Percentiles rank a stretch among this genome's conserved stretches.
Conservation (phyloP, 2,888 invertebrate genomes). For the Conomelus anceps region DNA sequence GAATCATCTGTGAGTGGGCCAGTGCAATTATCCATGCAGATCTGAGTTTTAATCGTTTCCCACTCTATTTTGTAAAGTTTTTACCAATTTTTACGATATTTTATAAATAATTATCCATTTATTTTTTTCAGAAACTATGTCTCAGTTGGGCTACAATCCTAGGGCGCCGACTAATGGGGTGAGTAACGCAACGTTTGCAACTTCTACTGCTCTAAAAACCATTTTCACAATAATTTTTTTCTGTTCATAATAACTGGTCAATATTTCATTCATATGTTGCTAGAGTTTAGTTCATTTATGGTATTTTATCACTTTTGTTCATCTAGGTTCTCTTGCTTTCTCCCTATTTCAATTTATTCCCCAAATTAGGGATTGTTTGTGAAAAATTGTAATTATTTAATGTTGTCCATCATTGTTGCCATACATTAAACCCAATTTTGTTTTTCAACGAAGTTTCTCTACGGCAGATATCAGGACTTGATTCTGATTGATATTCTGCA, state of each 20-base stretch:
- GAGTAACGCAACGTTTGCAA: background rate
- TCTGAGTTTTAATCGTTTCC: too few species aligned
- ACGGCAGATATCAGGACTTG: too few species aligned
- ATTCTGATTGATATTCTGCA: too few species aligned
- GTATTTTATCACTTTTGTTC: background rate
- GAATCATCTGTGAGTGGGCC: too few species aligned
- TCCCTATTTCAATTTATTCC: background rate
- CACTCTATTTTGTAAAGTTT: background rate
- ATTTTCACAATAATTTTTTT: background rate
- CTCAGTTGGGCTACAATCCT: background rate
- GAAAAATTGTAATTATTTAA: too few species aligned
- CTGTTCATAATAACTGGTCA: background rate
- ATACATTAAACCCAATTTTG: too few species aligned
- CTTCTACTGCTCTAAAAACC: background rate
- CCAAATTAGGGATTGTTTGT: background rate
- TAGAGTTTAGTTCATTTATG: too few species aligned
- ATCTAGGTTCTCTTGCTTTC: background rate
- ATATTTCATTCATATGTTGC: background rate
- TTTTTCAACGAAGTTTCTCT: too few species aligned
- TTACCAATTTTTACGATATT: background rate
- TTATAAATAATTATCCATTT: background rate
- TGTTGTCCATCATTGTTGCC: too few species aligned
- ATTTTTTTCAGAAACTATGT: background rate
- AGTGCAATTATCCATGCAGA: too few species aligned
- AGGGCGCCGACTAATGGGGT: background rate